These are phyloP conservation scores for Drosophila parabipectinata DNA, from an alignment of 1,140 invertebrate species.

Conservation along the genomic window DNA sequence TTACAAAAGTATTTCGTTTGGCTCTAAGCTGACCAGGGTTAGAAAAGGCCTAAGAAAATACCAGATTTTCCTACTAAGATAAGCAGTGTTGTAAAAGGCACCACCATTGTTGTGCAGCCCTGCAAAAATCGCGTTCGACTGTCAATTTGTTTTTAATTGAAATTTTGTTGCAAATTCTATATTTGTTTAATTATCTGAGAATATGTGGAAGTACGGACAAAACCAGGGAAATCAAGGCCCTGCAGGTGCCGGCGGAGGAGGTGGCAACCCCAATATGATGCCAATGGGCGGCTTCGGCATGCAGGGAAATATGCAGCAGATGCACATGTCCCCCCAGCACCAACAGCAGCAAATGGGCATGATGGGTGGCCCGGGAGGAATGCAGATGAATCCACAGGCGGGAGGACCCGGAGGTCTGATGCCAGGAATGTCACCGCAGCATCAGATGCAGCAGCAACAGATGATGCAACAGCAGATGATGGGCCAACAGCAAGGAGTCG, in stretches of 20 bases:
- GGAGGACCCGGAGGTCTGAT: constrained; percentile 60
- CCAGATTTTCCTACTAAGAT: background rate
- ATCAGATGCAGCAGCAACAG: constrained; percentile 67
- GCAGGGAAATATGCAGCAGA: constrained; percentile 62
- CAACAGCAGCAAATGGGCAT: constrained; percentile 76
- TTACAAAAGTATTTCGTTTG: background rate
- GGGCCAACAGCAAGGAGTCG: constrained; percentile 57
- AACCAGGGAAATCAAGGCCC: constrained; percentile 68
- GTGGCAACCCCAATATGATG: constrained; percentile 70
- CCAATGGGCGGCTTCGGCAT: constrained; percentile 67
- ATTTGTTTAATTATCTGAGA: constrained; percentile 13
- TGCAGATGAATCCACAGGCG: constrained; percentile 64
- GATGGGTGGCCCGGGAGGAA: constrained; percentile 66
- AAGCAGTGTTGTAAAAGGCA: background rate
- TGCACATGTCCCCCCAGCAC: constrained; percentile 67
- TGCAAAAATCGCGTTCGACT: background rate
- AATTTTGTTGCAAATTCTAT: constrained; percentile 3
- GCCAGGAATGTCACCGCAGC: constrained; percentile 72
- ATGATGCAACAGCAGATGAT: constrained; percentile 72
- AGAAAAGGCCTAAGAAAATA: background rate
- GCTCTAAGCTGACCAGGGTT: background rate
- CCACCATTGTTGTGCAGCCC: background rate
- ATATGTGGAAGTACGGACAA: constrained; percentile 73
- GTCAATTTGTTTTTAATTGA: background rate
- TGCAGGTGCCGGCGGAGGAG: constrained; percentile 32